Conservation (phyloP, 2,888 invertebrate genomes). For the Podabrus alpinus region DNA sequence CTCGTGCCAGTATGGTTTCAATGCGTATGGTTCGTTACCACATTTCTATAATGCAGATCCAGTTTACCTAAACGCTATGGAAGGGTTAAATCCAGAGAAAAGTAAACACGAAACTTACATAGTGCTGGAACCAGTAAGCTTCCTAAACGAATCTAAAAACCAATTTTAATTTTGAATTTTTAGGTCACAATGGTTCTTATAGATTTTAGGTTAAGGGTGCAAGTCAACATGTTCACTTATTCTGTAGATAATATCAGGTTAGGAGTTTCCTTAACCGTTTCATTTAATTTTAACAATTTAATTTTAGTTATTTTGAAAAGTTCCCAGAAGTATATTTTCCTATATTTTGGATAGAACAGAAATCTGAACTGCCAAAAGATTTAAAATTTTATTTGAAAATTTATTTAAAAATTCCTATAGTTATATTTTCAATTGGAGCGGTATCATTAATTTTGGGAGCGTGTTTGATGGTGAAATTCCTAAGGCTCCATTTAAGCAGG, state of each 20-base stretch:
- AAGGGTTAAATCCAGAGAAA: slow-evolving; percentile 68
- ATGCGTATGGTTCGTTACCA: slow-evolving; percentile 78
- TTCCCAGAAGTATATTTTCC: slow-evolving; percentile 73
- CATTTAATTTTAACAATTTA: slow-evolving; percentile 46
- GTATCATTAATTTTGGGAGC: not conserved
- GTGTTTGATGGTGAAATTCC: not conserved
- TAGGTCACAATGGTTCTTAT: slow-evolving; percentile 74
- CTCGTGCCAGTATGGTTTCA: slow-evolving; percentile 74
- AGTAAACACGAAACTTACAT: slow-evolving; percentile 73
- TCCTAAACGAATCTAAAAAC: not conserved
- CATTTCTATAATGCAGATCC: slow-evolving; percentile 78
- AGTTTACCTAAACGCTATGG: slow-evolving; percentile 62
- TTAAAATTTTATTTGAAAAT: not conserved
- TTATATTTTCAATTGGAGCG: not conserved
- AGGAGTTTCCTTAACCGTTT: slow-evolving; percentile 37
- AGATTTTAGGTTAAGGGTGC: slow-evolving; percentile 77
- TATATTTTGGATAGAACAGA: slow-evolving; percentile 77
- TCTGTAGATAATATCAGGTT: slow-evolving; percentile 67
- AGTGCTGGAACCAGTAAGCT: slow-evolving; percentile 69
- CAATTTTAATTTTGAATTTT: not conserved
- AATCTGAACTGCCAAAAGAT: slow-evolving; percentile 62
- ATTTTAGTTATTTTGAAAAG: slow-evolving; percentile 65
- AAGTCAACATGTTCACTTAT: slow-evolving; percentile 75
- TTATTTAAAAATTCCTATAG: not conserved
- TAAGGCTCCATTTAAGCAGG: not conserved